Conservation (phyloP, 2,888 invertebrate genomes). For the Tricholauxania praeusta region DNA sequence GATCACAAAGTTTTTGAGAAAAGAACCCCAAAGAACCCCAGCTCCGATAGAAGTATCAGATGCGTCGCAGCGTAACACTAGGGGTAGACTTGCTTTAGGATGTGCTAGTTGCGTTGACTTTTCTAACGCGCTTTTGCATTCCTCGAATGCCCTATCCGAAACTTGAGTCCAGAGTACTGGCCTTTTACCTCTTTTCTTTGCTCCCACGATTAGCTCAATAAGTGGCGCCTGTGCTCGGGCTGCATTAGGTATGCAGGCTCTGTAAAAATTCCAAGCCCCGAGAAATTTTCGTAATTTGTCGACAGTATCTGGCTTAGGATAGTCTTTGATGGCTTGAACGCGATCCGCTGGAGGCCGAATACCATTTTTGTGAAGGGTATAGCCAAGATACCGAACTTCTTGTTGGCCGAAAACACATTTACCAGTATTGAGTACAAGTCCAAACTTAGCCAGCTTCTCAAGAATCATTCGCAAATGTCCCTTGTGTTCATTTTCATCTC, state of each 20-base stretch:
- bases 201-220: constrained; percentile 20
- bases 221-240: constrained; percentile 44
- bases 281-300: constrained; percentile 34
- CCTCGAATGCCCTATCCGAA: constrained; percentile 42
- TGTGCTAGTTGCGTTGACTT: constrained; percentile 33
- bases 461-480: neutral
- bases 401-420: no score
- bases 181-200: constrained; percentile 45
- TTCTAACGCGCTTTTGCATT: constrained; percentile 29
- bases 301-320: constrained; percentile 22
- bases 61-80: constrained; percentile 33
- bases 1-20: constrained; percentile 14
- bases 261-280: constrained; percentile 36
- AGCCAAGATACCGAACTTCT: neutral
- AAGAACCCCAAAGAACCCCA: constrained; percentile 12
- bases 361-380: neutral
- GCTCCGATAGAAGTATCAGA: constrained; percentile 31
- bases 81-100: constrained; percentile 18
- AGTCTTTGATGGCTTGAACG: constrained; percentile 15
- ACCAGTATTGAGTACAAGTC: neutral
- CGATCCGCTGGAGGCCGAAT: neutral
- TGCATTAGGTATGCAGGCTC: constrained; percentile 39
- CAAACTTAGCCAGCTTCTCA: no score
- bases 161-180: constrained; percentile 44
- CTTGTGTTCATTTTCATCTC: neutral